A percentile compares a stretch with the other conserved stretches of the same genome.
Evolutionary conservation across 1,140 invertebrate genomes (phyloP).

Genomic region (Lepidostoma basale): DNA sequence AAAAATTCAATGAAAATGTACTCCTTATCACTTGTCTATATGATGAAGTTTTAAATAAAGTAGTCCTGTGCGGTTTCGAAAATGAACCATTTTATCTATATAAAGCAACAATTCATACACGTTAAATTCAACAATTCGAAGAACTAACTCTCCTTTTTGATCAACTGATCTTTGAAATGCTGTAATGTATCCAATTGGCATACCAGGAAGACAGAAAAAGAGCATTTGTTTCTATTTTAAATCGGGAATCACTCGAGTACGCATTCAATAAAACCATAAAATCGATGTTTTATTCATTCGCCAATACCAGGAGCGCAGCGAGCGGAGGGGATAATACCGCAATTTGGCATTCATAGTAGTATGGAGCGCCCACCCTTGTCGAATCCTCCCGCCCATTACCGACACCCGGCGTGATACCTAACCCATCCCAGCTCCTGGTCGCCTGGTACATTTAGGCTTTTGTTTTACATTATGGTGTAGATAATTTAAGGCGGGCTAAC

Average conservation of each 20-base stretch:
- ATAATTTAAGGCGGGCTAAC: constrained; percentile 24
- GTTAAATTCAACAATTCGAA: too few species aligned
- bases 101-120: too few species aligned
- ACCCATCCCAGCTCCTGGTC: neutral
- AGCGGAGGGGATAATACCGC: constrained; percentile 32
- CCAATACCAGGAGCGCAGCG: constrained; percentile 12
- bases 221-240: neutral
- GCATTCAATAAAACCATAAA: constrained; percentile 19
- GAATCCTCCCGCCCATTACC: constrained; percentile 30
- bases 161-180: too few species aligned
- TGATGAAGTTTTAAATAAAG: too few species aligned
- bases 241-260: neutral
- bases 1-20: too few species aligned
- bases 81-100: too few species aligned
- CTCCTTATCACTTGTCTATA: too few species aligned
- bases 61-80: too few species aligned
- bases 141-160: too few species aligned
- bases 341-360: constrained; percentile 43
- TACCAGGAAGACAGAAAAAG: too few species aligned
- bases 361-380: constrained; percentile 15
- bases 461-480: constrained; percentile 36
- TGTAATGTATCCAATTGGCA: too few species aligned
- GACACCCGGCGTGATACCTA: constrained; percentile 33
- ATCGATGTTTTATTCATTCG: constrained; percentile 29
- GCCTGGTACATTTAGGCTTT: constrained; percentile 30